Evolutionary conservation across 2,113 vertebrate species (phyloP), one percentile per base, ranked within the genome.

Genomic region (Austrofundulus limnaeus): DNA sequence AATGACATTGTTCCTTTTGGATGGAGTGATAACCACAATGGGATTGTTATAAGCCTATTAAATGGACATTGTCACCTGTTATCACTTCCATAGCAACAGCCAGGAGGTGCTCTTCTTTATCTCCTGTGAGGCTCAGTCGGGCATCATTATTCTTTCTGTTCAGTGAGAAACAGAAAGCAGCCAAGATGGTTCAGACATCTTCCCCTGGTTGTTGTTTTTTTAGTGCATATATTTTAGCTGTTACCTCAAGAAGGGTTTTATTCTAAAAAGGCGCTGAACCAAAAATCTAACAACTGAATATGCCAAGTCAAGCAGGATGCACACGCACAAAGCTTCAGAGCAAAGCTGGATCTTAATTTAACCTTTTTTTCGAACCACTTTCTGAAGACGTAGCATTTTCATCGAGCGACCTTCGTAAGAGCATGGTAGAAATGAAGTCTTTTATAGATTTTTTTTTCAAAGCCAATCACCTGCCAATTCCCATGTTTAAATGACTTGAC

Each of bases 1-100:
- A 58, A 51, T 49, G 50, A 17, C 20, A 2, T n/a, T 43, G 56
- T 51, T 59, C 39, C 49, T 24, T 52, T 65, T 23, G 49, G 39
- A 47, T 51, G 38, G 9, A 52, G 42, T 4, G 42, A 59, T 25
- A n/a, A 60, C 23, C 12, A 19, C 58, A 14, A 15, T 17, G 45
- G 4, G 17, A 21, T 12, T 45, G 17, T 17, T 31, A 45, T 12
- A 17, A 28, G 9, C 24, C 10, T 17, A 16, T 48, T 37, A 16
- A 37, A 34, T 23, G 28, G 11, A 47, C 28, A 47, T 13, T 15
- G 13, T 11, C 19, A 11, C 43, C 28, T 21, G 45, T n/a, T 17
- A 23, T 28, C 45, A 38, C 5, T 20, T n/a, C n/a, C 28, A 47
- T 21, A 60, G 8, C 34, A 5, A 15, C 15, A n/a, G 19, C 17